Conservation (phyloP, 1,140 invertebrate species). For the Papilio machaon region DNA sequence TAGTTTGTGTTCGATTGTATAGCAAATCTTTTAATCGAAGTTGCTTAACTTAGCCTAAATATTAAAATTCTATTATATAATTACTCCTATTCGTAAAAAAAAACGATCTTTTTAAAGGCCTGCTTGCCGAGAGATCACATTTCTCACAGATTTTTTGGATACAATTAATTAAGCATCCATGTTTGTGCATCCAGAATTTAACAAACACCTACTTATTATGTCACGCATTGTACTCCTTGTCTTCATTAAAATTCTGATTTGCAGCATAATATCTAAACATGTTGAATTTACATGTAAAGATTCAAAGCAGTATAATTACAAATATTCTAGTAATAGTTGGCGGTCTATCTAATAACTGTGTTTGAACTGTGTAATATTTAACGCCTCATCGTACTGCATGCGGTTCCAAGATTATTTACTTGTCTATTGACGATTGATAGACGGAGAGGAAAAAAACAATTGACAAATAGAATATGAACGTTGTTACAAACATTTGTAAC, state of each 20-base stretch:
- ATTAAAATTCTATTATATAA: too few relatives aligned
- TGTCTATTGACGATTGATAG: slow-evolving; percentile 21
- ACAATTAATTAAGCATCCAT: too few relatives aligned
- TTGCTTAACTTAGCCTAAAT: not conserved
- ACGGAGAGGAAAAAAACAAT: not conserved
- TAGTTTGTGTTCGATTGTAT: slow-evolving; percentile 17
- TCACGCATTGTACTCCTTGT: too few relatives aligned
- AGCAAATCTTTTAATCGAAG: not conserved
- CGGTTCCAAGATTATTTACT: slow-evolving; percentile 29
- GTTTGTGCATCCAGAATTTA: too few relatives aligned
- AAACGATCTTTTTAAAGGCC: too few relatives aligned
- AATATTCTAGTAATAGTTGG: slow-evolving; percentile 31
- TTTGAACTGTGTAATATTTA: slow-evolving; percentile 22
- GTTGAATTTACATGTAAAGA: not conserved
- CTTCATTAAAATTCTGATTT: too few relatives aligned
- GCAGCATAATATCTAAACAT: too few relatives aligned
- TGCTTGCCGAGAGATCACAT: too few relatives aligned
- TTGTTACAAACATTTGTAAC: not conserved
- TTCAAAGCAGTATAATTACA: slow-evolving; percentile 19
- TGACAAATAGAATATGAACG: not conserved
- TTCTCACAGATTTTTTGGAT: too few relatives aligned
- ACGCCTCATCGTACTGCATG: slow-evolving; percentile 13
- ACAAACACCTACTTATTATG: too few relatives aligned
- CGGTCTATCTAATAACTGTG: slow-evolving; percentile 23
- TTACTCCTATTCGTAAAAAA: too few relatives aligned